These are phyloP conservation scores for Cuniculus paca DNA, from an alignment of 2,797 vertebrate genomes.

Conservation along the genomic window DNA sequence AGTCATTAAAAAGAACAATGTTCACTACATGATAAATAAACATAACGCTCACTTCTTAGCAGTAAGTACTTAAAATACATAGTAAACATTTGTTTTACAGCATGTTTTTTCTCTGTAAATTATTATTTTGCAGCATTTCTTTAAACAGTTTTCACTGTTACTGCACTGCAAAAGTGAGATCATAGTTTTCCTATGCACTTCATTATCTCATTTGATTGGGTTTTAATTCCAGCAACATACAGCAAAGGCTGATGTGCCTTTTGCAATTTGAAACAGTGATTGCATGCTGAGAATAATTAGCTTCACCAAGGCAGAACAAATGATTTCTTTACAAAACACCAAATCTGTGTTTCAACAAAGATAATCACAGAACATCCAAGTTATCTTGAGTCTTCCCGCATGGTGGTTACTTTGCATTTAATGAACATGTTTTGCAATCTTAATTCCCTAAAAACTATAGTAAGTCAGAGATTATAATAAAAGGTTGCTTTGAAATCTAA, in stretches of 20 bases:
- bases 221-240: slow-evolving; percentile 87
- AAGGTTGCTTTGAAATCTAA: slow-evolving; percentile 52
- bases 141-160: slow-evolving; percentile 83
- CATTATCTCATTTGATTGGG: slow-evolving; percentile 88
- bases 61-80: slow-evolving; percentile 85
- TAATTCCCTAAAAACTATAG: slow-evolving; percentile 77
- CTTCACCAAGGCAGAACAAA: slow-evolving; percentile 85
- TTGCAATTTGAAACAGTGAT: slow-evolving; percentile 84
- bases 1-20: slow-evolving; percentile 51
- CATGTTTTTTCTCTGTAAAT: slow-evolving; percentile 76
- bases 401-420: slow-evolving; percentile 79
- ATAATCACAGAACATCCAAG: slow-evolving; percentile 72
- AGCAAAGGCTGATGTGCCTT: slow-evolving; percentile 82
- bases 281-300: slow-evolving; percentile 88
- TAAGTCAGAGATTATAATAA: slow-evolving; percentile 62
- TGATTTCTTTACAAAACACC: slow-evolving; percentile 83
- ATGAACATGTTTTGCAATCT: slow-evolving; percentile 76
- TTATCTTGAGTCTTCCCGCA: slow-evolving; percentile 68
- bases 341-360: slow-evolving; percentile 79
- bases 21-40: slow-evolving; percentile 81
- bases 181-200: slow-evolving; percentile 83
- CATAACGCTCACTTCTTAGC: slow-evolving; percentile 83
- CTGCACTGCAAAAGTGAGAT: slow-evolving; percentile 82
- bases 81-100: slow-evolving; percentile 83
- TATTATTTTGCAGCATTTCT: slow-evolving; percentile 82